These are phyloP conservation scores for Hypotaenidia okinawae DNA, from an alignment of 2,797 vertebrate species.

Conservation along the genomic window DNA sequence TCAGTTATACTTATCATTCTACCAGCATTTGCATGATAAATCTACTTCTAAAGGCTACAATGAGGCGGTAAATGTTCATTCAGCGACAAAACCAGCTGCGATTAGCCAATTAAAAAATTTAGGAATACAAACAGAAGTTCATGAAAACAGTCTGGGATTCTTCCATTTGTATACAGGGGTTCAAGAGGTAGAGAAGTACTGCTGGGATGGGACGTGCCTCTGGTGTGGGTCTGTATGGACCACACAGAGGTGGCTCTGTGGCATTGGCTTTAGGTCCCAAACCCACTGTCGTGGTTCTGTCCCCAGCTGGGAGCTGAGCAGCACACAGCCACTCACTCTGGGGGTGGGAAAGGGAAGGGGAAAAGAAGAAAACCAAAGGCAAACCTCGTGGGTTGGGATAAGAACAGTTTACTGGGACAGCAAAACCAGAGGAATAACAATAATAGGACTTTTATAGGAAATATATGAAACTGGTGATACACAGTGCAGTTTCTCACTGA, in stretches of 20 bases:
- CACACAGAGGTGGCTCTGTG: not conserved
- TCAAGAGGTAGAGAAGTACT: not conserved
- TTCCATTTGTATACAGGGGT: not conserved
- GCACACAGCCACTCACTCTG: too few species aligned
- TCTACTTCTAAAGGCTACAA: constrained; percentile 50
- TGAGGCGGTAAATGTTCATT: constrained; percentile 5
- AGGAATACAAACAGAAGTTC: constrained; percentile 36
- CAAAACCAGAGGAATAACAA: too few species aligned
- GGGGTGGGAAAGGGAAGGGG: too few species aligned
- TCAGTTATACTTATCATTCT: constrained; percentile 51
- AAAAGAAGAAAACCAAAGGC: too few species aligned
- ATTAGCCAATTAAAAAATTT: constrained; percentile 30
- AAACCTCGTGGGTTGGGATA: too few species aligned
- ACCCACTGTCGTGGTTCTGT: too few species aligned
- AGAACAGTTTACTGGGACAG: too few species aligned
- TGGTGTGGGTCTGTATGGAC: not conserved
- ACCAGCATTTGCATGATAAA: constrained; percentile 52
- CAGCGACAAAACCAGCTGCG: not conserved
- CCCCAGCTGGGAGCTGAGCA: too few species aligned
- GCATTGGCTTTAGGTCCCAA: too few species aligned
- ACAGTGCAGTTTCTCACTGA: too few species aligned
- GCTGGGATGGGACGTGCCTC: not conserved
- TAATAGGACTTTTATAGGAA: too few species aligned
- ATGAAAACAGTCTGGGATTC: not conserved
- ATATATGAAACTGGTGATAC: too few species aligned